Conservation (phyloP, 2,113 vertebrate genomes). For the Sinocyclocheilus rhinocerous region DNA sequence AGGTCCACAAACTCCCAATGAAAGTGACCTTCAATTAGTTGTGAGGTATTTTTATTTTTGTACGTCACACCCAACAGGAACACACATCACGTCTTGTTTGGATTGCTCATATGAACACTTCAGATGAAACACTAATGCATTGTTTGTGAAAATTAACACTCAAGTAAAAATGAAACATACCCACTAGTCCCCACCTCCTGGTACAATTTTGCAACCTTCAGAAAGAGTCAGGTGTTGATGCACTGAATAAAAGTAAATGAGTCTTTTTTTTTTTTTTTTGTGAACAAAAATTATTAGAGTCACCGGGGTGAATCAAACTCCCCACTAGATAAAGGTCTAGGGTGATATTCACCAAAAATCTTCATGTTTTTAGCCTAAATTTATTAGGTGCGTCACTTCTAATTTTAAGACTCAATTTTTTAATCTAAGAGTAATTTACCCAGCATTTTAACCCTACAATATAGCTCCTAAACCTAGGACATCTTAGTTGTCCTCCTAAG, state of each 20-base stretch:
- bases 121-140: not conserved
- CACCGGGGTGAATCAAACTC: not conserved
- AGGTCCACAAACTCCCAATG: not conserved
- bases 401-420: not conserved
- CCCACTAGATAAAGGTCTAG: too few species aligned
- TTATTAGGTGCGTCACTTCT: too few species aligned
- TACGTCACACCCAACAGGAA: not conserved
- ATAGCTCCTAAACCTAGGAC: too few species aligned
- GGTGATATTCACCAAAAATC: too few species aligned
- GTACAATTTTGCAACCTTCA: not conserved
- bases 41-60: not conserved
- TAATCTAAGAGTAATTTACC: not conserved
- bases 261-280: too few species aligned
- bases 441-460: too few species aligned
- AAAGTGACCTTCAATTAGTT: not conserved
- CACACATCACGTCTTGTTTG: too few species aligned
- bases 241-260: too few species aligned
- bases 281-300: not conserved
- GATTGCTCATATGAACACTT: not conserved
- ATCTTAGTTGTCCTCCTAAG: too few species aligned
- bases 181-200: not conserved
- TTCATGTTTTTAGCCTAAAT: too few species aligned
- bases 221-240: not conserved
- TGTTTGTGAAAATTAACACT: not conserved
- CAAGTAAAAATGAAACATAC: not conserved